Percentiles rank a stretch among this genome's conserved stretches.
These are phyloP conservation scores for Ophiothrix spiculata DNA, from an alignment of 35 echinoderm and acorn worm species.

Conservation along the genomic window DNA sequence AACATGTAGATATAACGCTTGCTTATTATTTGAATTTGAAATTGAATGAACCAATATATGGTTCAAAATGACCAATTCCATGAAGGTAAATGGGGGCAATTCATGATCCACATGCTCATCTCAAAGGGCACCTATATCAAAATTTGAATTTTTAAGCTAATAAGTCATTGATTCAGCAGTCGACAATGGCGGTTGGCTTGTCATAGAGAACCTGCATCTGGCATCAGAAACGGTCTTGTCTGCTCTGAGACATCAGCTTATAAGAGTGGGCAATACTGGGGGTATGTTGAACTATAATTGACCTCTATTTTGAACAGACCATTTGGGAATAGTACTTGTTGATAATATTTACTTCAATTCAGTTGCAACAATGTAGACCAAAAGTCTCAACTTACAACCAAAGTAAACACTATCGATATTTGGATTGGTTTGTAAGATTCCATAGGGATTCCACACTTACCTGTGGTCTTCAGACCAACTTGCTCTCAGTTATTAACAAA, in stretches of 20 bases:
- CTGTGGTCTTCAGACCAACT: too few relatives aligned
- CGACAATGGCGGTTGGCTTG: slow-evolving; percentile 86
- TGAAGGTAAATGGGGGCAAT: too few relatives aligned
- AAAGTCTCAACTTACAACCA: not conserved
- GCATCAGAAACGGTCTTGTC: slow-evolving; percentile 50
- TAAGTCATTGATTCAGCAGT: slow-evolving; percentile 66
- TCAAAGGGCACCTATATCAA: too few relatives aligned
- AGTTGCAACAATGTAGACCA: not conserved
- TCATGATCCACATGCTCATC: too few relatives aligned
- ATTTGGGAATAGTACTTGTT: too few relatives aligned
- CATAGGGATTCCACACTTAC: too few relatives aligned
- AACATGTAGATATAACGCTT: too few relatives aligned
- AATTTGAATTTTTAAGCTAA: too few relatives aligned
- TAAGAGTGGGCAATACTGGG: slow-evolving; percentile 84
- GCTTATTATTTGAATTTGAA: too few relatives aligned
- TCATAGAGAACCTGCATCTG: slow-evolving; percentile 84
- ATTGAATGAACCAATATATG: not conserved
- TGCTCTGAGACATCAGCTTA: slow-evolving; percentile 67
- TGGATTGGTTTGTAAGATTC: not conserved
- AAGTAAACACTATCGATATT: not conserved
- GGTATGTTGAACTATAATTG: slow-evolving; percentile 39
- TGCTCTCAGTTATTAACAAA: too few relatives aligned
- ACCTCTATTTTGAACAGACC: not conserved
- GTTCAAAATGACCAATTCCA: too few relatives aligned
- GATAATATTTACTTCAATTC: too few relatives aligned